These are phyloP conservation scores for Peromyscus aztecus DNA, from an alignment of 2,797 vertebrate species.

Conservation along the genomic window DNA sequence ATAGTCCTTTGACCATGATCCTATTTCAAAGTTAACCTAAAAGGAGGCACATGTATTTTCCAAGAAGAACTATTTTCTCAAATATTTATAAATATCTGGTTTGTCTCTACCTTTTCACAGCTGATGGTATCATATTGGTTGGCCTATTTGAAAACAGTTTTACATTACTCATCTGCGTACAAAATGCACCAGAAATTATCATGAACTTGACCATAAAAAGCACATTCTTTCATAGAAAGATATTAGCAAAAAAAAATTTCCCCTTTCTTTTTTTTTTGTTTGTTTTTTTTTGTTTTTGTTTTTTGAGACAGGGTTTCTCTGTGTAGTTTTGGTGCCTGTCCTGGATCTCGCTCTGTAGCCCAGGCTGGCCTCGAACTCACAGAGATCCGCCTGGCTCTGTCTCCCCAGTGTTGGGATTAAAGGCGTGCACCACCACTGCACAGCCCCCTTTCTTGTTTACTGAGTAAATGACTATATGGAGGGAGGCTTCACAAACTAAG, in stretches of 20 bases:
- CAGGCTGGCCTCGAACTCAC: no score
- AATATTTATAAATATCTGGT: not conserved
- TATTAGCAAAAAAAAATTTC: not conserved
- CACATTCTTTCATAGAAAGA: not conserved
- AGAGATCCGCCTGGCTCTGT: no score
- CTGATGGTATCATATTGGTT: accelerated
- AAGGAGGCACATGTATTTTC: not conserved
- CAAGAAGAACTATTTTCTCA: not conserved
- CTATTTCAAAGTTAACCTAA: not conserved
- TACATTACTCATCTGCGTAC: not conserved
- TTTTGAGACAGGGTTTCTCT: no score
- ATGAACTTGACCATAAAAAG: not conserved
- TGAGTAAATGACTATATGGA: not conserved
- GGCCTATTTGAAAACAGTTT: not conserved
- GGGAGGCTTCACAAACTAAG: not conserved
- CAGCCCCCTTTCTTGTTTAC: not conserved
- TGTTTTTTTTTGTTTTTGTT: no score
- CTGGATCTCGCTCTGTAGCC: no score
- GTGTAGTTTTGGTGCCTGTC: no score
- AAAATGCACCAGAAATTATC: not conserved
- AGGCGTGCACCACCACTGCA: no score
- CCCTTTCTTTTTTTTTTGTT: no score
- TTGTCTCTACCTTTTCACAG: not conserved
- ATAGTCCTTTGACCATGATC: not conserved
- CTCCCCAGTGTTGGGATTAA: no score